Evolutionary conservation across 2,888 invertebrate genomes (phyloP), one percentile per base, ranked within the genome.

Genomic region (Peribatodes rhomboidaria): DNA sequence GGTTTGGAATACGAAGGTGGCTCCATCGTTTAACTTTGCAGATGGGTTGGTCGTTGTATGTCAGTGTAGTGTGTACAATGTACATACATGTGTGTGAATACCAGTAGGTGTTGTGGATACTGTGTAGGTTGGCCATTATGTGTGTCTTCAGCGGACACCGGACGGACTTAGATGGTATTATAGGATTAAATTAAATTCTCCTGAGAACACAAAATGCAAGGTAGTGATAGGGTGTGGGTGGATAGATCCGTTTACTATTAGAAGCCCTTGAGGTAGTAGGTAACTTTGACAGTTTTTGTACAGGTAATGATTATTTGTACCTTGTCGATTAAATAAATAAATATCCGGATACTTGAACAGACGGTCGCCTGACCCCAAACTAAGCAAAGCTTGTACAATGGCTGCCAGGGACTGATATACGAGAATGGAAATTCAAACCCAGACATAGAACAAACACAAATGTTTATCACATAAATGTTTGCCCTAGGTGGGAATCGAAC

Each of bases 81-180:
- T 46, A 22, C 1, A 14, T n/a, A 27, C n/a, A n/a, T n/a, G n/a
- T n/a, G n/a, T n/a, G n/a, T n/a, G n/a, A n/a, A n/a, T n/a, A n/a
- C n/a, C 2, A 1, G 11, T 39, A 39, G 39, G 39, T 39, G 11
- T 42, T 1, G 18, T 16, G 39, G n/a, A 39, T 39, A 14, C 14
- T 39, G 39, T 27, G 55, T 56, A 56, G 44, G 46, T 16, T 16
- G 39, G 10, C 53, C 53, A 39, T 53, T 27, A 14, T 14, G 10
- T 16, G 10, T 14, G 8, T 22, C 41, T 42, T 13, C n/a, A 22
- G 22, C 42, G 41, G 54, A 54, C 42, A 27, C n/a, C n/a, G 35
- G 22, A 27, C 27, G 2, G 2, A 27, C 27, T 27, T 27, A 33
- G 33, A 2, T 49, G 11, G 14, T 31, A 49, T 49, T 33, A 22